phyloP scores from a whole-genome alignment of 2,888 invertebrate species.

The Eubasilissa splendida region DNA sequence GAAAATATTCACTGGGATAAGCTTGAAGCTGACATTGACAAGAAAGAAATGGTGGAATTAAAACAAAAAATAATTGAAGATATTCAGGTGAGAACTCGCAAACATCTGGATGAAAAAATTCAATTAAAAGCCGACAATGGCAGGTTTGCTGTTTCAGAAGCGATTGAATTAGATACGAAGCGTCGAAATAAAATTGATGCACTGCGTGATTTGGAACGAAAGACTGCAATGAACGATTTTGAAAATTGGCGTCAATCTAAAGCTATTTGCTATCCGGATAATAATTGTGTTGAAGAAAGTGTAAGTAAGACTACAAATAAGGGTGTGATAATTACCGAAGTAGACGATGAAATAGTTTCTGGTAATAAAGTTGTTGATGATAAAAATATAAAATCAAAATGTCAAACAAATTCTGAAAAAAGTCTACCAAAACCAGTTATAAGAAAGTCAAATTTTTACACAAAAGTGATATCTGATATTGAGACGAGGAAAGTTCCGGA shows the following conservation, averaged over 20 bases:
- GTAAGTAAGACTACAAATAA: neutral
- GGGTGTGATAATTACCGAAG: conserved; percentile 59
- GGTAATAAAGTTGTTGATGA: conserved; percentile 27
- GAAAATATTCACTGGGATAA: conserved; percentile 72
- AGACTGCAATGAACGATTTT: conserved; percentile 77
- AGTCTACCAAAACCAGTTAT: neutral
- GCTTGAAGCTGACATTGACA: conserved; percentile 73
- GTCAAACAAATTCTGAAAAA: neutral
- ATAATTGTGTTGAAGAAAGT: neutral
- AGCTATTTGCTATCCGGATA: conserved; percentile 4
- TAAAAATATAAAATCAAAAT: conserved; percentile 40
- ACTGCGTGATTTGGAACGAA: conserved; percentile 75
- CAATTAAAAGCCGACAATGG: conserved; percentile 73
- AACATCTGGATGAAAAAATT: conserved; percentile 70
- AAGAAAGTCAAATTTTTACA: conserved; percentile 48
- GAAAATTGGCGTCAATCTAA: conserved; percentile 72
- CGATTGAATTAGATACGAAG: conserved; percentile 69
- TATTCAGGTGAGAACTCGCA: conserved; percentile 72
- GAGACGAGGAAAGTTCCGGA: conserved; percentile 70
- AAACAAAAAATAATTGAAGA: conserved; percentile 74
- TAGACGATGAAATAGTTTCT: conserved; percentile 62
- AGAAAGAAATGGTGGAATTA: conserved; percentile 72
- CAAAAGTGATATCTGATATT: conserved; percentile 60
- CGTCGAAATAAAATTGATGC: conserved; percentile 76
- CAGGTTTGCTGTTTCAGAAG: conserved; percentile 70